These are phyloP conservation scores for Trinorchestia longiramus DNA, from an alignment of 1,140 invertebrate genomes.

Conservation along the genomic window DNA sequence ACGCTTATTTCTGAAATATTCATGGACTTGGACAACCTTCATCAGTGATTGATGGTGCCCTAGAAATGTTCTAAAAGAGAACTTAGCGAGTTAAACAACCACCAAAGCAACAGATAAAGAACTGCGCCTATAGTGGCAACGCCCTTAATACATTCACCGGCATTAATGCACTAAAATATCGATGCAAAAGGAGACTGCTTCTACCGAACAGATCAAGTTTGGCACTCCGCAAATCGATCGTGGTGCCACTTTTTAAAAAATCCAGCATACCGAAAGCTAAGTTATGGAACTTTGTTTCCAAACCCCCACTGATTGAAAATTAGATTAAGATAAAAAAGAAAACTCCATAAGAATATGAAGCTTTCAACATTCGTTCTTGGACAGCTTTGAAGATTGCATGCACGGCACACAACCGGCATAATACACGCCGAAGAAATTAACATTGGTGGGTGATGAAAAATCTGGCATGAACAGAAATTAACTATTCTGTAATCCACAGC, in stretches of 20 bases:
- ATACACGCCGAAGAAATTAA: not conserved
- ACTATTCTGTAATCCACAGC: not conserved
- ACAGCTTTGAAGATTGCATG: not conserved
- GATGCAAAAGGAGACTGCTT: not conserved
- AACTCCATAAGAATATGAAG: not conserved
- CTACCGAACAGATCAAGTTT: not conserved
- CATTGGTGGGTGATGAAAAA: not conserved
- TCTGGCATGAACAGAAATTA: not conserved
- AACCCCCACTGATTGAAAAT: not conserved
- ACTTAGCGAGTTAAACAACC: not conserved
- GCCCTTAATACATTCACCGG: not conserved
- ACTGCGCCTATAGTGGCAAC: not conserved
- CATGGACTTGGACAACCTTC: not conserved
- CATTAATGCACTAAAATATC: not conserved
- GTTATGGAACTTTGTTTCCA: not conserved
- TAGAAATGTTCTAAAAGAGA: not conserved
- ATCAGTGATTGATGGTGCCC: not conserved
- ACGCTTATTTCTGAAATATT: not conserved
- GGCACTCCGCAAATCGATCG: not conserved
- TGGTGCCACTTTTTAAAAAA: not conserved
- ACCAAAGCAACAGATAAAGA: not conserved
- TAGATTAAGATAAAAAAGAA: not conserved
- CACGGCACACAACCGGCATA: not conserved
- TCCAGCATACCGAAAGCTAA: not conserved
- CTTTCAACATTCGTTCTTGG: slow-evolving; percentile 32